Base-by-base conservation (phyloP, 92 coral and sea anemone genomes). In the Desmophyllum pertusum region DNA sequence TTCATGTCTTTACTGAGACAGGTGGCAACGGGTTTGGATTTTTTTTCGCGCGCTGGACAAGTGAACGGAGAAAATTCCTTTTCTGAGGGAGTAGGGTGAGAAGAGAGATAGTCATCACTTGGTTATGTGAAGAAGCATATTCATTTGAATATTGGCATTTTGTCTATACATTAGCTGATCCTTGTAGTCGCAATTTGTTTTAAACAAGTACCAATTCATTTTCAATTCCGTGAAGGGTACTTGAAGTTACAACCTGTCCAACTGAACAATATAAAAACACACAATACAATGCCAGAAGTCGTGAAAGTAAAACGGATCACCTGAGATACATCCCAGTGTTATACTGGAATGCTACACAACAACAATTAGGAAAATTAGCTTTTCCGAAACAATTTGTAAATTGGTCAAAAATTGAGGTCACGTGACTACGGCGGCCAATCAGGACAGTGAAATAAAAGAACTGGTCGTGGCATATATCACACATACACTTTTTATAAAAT, bases 11-110 rank as follows among this genome's bases (percentile, higher is more conserved):
- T 30, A 31, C 78, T 2, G 4, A 23, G 45, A 17, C 86, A 38
- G 86, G 86, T 82, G 86, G 86, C 71, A 71, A 42, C 86, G 69
- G 86, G 86, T 82, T 30, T 61, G 50, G 29, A 41, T 1, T 38
- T 21, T 66, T 33, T 37, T 80, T 36, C 43, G 8, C 40, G 55
- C 66, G 62, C 64, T 65, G 9, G 30, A 23, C 45, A 62, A 55
- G 15, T 41, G 41, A 77, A 38, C 36, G 39, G 70, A 43, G 30
- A 33, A 67, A 67, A 35, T 67, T 37, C 73, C 73, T 37, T 65
- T 36, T 35, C 10, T 62, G 39, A 43, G n/a, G 25, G 53, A 43
- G 52, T 40, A 35, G 51, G 77, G 53, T 41, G 59, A 40, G 42
- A 3, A 11, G 36, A 66, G 11, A 23, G 15, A 19, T 29, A 17